phyloP scores from a whole-genome alignment of 2,888 invertebrate genomes.

The Nasonia oneida region DNA sequence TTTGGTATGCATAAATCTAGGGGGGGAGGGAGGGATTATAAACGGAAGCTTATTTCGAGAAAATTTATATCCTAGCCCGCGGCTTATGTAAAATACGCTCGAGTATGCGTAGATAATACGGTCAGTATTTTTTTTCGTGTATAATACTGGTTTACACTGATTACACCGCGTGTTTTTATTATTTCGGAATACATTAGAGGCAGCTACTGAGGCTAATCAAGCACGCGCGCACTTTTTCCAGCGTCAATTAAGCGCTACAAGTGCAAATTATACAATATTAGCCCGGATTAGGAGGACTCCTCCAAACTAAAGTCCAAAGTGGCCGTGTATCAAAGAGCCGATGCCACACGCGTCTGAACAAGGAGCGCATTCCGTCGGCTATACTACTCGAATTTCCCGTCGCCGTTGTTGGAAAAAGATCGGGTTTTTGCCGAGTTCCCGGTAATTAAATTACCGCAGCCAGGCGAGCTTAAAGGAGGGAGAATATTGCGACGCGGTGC shows the following conservation, averaged over 20 bases:
- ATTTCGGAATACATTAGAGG: background rate
- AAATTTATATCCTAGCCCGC: background rate
- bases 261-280: constrained; percentile 24
- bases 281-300: constrained; percentile 9
- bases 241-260: constrained; percentile 21
- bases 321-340: constrained; percentile 28
- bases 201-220: background rate
- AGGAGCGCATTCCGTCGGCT: constrained; percentile 27
- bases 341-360: background rate
- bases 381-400: constrained; percentile 47
- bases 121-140: background rate
- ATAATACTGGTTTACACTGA: background rate
- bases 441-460: constrained; percentile 61
- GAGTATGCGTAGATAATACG: background rate
- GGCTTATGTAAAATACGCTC: background rate
- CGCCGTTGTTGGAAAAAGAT: constrained; percentile 44
- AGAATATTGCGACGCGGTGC: constrained; percentile 67
- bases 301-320: background rate
- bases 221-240: background rate
- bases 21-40: background rate
- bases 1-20: constrained; percentile 5
- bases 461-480: background rate
- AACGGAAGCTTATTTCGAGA: constrained; percentile 7
- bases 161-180: background rate
- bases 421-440: constrained; percentile 54